These are phyloP conservation scores for Chironomus riparius DNA, from an alignment of 2,888 invertebrate genomes.

Conservation along the genomic window DNA sequence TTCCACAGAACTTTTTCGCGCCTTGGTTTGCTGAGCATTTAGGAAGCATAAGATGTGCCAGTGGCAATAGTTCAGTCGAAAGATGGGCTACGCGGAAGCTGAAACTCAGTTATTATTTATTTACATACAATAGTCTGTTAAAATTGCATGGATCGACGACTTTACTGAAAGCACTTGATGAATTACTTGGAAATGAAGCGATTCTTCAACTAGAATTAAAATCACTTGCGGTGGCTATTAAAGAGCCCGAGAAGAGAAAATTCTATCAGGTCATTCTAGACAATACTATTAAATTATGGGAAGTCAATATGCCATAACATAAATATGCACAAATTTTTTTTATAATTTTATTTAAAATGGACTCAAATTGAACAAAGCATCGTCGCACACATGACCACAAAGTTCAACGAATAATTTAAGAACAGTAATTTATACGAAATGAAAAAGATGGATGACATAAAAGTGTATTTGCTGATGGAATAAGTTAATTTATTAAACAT, in stretches of 20 bases:
- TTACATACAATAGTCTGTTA: slow-evolving; percentile 68
- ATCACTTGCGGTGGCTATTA: slow-evolving; percentile 68
- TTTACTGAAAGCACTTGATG: slow-evolving; percentile 60
- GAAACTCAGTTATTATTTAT: slow-evolving; percentile 67
- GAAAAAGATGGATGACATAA: too few species aligned
- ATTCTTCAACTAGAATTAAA: slow-evolving; percentile 72
- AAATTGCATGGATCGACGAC: slow-evolving; percentile 73
- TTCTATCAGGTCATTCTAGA: slow-evolving; percentile 86
- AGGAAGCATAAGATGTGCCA: slow-evolving; percentile 66
- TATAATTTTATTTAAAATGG: neutral
- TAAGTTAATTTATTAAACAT: too few species aligned
- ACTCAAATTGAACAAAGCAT: too few species aligned
- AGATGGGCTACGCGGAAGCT: slow-evolving; percentile 64
- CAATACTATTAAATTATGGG: slow-evolving; percentile 84
- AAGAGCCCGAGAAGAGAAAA: slow-evolving; percentile 59
- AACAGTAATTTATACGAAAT: too few species aligned
- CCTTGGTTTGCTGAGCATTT: slow-evolving; percentile 77
- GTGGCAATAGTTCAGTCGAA: slow-evolving; percentile 69
- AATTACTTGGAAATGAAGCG: slow-evolving; percentile 70
- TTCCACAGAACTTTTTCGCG: slow-evolving; percentile 40
- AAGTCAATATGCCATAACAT: slow-evolving; percentile 66
- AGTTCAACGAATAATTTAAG: too few species aligned
- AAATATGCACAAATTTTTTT: neutral
- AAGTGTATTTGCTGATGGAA: too few species aligned
- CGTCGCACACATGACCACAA: too few species aligned